Evolutionary conservation across 1,140 invertebrate species (phyloP), one percentile per base, ranked within the genome.

Genomic region (Drosophila bipectinata): DNA sequence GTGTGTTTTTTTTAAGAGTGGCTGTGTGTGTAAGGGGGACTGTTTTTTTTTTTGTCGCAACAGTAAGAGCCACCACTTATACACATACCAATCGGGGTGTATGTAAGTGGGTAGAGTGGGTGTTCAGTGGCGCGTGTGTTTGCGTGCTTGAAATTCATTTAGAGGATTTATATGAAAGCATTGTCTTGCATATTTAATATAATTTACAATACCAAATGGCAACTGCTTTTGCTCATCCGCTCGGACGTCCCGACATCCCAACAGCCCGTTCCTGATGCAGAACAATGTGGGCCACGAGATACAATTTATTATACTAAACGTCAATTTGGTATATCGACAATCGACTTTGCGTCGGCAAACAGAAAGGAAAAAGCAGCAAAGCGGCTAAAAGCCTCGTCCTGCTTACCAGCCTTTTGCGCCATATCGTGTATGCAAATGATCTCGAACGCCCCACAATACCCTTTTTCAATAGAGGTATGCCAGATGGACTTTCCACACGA

Each of bases 121-220:
- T 71, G 69, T 56, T 82, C 79, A 72, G 77, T 82, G 82, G 71
- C 74, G 82, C 82, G 74, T 85, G 82, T 85, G 82, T 78, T 87
- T 78, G 82, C 82, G 82, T 85, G 82, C 82, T 87, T 87, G 82
- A 87, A 85, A 85, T 85, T 85, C 82, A 85, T 85, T 85, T 85
- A 87, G 74, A 72, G 82, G 79, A 85, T 85, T 85, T 85, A 85
- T 87, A 82, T 61, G 78, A 80, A 79, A 76, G 82, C 82, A 82
- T 78, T 87, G 82, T 78, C 82, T 82, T 85, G 82, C 82, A 85
- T 85, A 85, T 85, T 85, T 85, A 82, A 85, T 85, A 85, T 87
- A 85, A 85, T 85, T 85, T 85, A 76, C 64, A 81, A 78, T 61
- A 45, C 68, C 58, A 76, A 80, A 59, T 79, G 58, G 56, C 54